Evolutionary conservation across 2,888 invertebrate genomes (phyloP), one percentile per base, ranked within the genome.

Genomic region (Tromatobia lineatoria): DNA sequence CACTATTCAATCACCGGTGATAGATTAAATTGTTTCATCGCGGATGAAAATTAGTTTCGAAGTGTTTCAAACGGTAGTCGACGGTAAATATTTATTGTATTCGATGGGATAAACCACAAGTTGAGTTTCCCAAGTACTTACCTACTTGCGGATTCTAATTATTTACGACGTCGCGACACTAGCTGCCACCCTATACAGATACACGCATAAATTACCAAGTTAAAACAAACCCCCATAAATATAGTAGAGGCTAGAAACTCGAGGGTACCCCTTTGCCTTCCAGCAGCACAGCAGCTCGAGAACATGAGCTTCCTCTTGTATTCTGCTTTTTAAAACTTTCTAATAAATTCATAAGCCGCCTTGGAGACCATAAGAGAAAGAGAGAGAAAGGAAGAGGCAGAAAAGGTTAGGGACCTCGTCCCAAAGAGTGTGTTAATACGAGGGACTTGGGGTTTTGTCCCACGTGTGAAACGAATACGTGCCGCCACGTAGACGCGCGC

Each of bases 261-360:
- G 38, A 23, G 59, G 71, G 76, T 81, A 73, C 74, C 77, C 79
- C 82, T 77, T 64, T 52, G 34, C 50, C 18, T 50, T 42, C 20
- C 73, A 20, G 38, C 50, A n/a, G 42, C 71, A 64, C 66, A 11
- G n/a, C 61, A 13, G 45, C 52, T 42, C 64, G 57, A 61, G 67
- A 66, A 52, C 52, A 54, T 34, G 81, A 61, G 73, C 70, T 69
- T 57, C 50, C 66, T 57, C 71, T 77, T 66, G 59, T 66, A 80
- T 52, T 64, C 61, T 79, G 64, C 73, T 74, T 78, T 78, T 78
- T 25, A 69, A 82, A 90, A 88, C 86, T 88, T 88, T 80, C 88
- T 89, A 89, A 90, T 89, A 89, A 91, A 91, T 91, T 91, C 90
- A 90, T 89, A 87, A 88, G 86, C 86, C 88, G 64, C 80, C 79